These are phyloP conservation scores for Drosophila paracracens DNA, from an alignment of 2,888 invertebrate genomes.

Conservation along the genomic window DNA sequence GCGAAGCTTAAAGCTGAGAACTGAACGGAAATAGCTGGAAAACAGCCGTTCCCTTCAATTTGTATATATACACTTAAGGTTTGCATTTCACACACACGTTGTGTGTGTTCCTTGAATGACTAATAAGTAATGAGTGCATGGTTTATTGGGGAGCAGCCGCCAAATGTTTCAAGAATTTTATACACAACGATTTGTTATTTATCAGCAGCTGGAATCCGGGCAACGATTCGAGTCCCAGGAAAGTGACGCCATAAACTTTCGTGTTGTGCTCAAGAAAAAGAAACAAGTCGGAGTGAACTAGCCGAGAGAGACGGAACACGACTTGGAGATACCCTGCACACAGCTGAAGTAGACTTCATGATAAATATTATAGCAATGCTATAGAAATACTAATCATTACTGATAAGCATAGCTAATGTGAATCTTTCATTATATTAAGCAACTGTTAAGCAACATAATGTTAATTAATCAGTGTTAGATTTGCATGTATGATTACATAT, in stretches of 20 bases:
- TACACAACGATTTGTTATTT: constrained; percentile 22
- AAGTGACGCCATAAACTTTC: constrained; percentile 37
- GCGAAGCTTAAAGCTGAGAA: not conserved
- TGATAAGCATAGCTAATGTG: not conserved
- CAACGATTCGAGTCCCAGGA: constrained; percentile 20
- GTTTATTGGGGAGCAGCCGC: constrained; percentile 6
- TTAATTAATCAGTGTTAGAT: too few species aligned
- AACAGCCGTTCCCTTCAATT: not conserved
- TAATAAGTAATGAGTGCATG: constrained; percentile 31
- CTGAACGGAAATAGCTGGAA: not conserved
- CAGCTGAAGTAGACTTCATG: not conserved
- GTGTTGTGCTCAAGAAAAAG: constrained; percentile 14
- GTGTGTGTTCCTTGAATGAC: constrained; percentile 37
- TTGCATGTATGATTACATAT: too few species aligned
- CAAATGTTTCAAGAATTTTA: constrained; percentile 30
- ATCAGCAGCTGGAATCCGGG: constrained; percentile 41
- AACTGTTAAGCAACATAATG: too few species aligned
- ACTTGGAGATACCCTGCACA: not conserved
- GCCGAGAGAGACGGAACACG: not conserved
- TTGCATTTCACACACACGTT: constrained; percentile 11
- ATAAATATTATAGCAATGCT: not conserved
- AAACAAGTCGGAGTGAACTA: not conserved
- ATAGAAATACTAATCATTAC: not conserved
- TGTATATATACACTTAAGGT: not conserved
- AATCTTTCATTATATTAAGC: too few species aligned